A percentile compares a stretch with the other conserved stretches of the same genome.
phyloP scores from a whole-genome alignment of 2,888 invertebrate species.

The Myathropa florea region DNA sequence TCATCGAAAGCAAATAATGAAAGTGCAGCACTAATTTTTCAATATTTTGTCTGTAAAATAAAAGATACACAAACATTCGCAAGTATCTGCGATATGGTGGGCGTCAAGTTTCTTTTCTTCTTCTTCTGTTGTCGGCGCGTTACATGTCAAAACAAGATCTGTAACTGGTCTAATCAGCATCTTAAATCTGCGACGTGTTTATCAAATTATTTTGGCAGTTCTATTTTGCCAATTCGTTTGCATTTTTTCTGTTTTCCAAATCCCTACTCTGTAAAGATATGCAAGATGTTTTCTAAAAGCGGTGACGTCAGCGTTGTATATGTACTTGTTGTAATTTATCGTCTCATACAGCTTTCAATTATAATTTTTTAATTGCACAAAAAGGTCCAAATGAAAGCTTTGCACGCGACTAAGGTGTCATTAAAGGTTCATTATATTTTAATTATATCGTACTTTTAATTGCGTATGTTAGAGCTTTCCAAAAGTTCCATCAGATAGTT shows the following conservation, averaged over 20 bases:
- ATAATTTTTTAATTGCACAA: background rate
- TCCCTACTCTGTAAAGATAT: background rate
- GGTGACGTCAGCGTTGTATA: conserved; percentile 6
- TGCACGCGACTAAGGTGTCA: background rate
- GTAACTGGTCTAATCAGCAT: background rate
- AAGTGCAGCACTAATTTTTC: background rate
- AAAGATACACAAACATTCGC: background rate
- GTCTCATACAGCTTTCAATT: background rate
- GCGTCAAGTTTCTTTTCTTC: background rate
- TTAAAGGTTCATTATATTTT: conserved; percentile 22
- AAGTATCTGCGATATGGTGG: background rate
- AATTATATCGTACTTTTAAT: conserved; percentile 12
- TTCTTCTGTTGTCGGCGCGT: background rate
- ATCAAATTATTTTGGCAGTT: background rate
- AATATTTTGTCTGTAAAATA: background rate
- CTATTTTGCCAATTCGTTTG: background rate
- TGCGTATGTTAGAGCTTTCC: conserved; percentile 1
- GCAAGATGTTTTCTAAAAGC: background rate
- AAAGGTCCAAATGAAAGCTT: background rate
- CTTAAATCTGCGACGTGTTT: too few species aligned
- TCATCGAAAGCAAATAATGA: background rate
- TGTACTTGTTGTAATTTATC: background rate
- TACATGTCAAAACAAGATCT: background rate
- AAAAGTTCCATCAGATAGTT: background rate
- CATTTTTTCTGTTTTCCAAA: background rate